Evolutionary conservation across 2,797 vertebrate species (phyloP), one percentile per base, ranked within the genome.

Genomic region (Chelonia mydas): DNA sequence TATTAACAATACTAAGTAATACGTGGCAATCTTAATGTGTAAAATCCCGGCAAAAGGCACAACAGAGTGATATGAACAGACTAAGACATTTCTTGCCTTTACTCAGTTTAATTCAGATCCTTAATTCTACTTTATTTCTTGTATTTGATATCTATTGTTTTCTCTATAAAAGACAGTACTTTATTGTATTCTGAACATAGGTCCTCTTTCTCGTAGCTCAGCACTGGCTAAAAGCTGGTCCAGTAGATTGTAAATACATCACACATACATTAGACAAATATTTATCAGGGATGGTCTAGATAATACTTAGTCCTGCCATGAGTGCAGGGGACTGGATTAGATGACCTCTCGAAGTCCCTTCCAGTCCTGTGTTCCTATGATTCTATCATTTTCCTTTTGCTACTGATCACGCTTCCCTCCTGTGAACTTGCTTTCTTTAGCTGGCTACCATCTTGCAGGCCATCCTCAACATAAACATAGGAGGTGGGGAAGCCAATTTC

Each of bases 1-100:
- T 93, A 95, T 97, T 96, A 97, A 98, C 96, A 97, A 96, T 96
- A 96, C 95, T 97, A 97, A 97, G 96, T 95, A 97, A 98, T 97
- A 96, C 92, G 94, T 91, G 79, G 96, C 90, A 95, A 90, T 79
- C 94, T 81, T 97, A 97, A 97, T 95, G 96, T 96, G 96, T 27
- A 96, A 97, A 98, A 97, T 97, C 96, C 96, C 16, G 31, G 96
- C 83, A 95, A 97, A 93, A 96, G 91, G 87, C 94, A 97, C 91
- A 97, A 94, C 47, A 51, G 87, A 94, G 82, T 13, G 19, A 90
- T 92, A 72, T 0, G 78, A 96, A 90, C 83, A 91, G 61, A 91
- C 82, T 16, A 94, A 95, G 90, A 94, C 91, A 72, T 61, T 51
- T 93, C 57, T 81, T 57, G 54, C 88, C 87, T 79, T 86, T 84